Percentiles rank a stretch among this genome's conserved stretches.
Conservation (phyloP, 1,140 invertebrate species). For the Colletes gigas region DNA sequence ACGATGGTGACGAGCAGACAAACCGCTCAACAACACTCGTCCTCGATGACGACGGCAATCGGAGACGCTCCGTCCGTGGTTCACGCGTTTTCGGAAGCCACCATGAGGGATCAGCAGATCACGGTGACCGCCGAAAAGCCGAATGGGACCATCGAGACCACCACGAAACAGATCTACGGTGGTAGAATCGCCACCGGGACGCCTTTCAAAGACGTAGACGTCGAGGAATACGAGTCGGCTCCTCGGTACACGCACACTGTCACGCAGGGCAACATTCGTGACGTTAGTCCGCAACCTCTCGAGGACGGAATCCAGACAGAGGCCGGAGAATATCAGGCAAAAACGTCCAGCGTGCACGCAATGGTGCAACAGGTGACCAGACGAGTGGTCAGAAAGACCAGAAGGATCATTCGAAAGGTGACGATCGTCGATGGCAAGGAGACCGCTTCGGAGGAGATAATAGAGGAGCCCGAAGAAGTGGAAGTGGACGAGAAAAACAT, state of each 20-base stretch:
- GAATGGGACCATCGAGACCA: conserved; percentile 84
- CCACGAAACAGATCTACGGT: conserved; percentile 84
- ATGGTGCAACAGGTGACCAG: conserved; percentile 90
- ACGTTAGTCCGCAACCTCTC: conserved; percentile 64
- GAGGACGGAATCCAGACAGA: conserved; percentile 67
- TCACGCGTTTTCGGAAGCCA: conserved; percentile 85
- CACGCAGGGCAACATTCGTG: conserved; percentile 68
- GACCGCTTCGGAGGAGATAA: conserved; percentile 89
- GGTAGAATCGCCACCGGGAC: conserved; percentile 84
- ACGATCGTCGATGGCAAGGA: conserved; percentile 92
- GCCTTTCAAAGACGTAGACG: conserved; percentile 83
- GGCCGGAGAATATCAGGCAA: conserved; percentile 78
- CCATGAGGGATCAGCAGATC: conserved; percentile 84
- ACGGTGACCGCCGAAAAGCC: conserved; percentile 83
- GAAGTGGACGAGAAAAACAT: conserved; percentile 89
- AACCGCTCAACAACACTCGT: conserved; percentile 79
- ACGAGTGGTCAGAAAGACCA: conserved; percentile 87
- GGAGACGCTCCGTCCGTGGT: conserved; percentile 79
- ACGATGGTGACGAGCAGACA: conserved; percentile 78
- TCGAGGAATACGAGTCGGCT: conserved; percentile 85
- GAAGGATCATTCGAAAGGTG: conserved; percentile 87
- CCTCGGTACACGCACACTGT: conserved; percentile 82
- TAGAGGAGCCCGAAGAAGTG: conserved; percentile 91
- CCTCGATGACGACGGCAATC: conserved; percentile 72
- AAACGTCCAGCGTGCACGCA: conserved; percentile 85